Percentiles rank a stretch among this genome's conserved stretches.
Evolutionary conservation across 1,140 invertebrate genomes (phyloP).

Genomic region (Temnothorax longispinosus): DNA sequence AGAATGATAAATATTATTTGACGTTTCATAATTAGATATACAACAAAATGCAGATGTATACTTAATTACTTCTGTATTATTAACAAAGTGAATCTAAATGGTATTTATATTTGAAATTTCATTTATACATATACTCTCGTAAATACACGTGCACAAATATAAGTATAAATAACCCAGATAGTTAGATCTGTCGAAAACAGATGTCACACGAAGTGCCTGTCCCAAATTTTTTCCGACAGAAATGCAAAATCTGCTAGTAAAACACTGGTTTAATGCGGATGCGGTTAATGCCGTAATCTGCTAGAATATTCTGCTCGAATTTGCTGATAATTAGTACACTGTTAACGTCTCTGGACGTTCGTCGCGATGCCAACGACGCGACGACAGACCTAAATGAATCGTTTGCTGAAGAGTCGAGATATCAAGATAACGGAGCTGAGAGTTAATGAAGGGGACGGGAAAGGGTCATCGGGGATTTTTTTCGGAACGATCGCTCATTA

Average conservation of each 20-base stretch:
- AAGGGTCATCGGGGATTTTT: constrained; percentile 22
- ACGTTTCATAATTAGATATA: neutral
- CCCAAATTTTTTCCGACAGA: neutral
- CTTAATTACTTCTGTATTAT: neutral
- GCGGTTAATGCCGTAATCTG: neutral
- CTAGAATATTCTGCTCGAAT: neutral
- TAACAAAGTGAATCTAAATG: neutral
- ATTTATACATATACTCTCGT: neutral
- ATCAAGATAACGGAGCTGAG: neutral
- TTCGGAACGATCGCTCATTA: constrained; percentile 58
- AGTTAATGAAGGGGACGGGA: no score
- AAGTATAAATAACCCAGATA: neutral
- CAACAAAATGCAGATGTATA: neutral
- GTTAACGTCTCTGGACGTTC: neutral
- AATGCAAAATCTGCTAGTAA: neutral
- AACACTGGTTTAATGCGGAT: neutral
- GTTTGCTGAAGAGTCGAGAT: neutral
- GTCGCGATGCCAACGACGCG: neutral
- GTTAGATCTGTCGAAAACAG: neutral
- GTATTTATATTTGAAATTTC: neutral
- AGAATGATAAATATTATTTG: no score
- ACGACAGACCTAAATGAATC: neutral
- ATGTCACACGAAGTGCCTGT: neutral
- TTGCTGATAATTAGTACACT: no score
- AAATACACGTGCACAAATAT: neutral